phyloP scores from a whole-genome alignment of 2,888 invertebrate species.

The Pollenia angustigena region DNA sequence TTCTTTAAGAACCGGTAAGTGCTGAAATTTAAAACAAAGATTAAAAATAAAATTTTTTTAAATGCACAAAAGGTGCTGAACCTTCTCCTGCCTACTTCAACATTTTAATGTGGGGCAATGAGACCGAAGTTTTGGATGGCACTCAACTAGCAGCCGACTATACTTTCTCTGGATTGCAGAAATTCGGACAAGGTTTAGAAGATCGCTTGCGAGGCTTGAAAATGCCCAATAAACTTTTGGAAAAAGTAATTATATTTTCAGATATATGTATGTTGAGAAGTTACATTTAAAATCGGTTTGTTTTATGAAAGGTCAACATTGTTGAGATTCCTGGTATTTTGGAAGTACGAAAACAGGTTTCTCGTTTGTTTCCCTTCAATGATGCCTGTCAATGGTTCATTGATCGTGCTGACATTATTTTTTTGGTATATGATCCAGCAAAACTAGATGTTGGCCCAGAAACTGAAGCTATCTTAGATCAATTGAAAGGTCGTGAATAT shows the following conservation, averaged over 20 bases:
- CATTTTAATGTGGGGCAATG: conserved; percentile 94
- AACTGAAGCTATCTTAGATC: conserved; percentile 96
- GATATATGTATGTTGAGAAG: neutral
- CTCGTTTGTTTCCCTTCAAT: conserved; percentile 96
- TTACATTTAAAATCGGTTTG: neutral
- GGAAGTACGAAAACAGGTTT: conserved; percentile 96
- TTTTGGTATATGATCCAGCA: conserved; percentile 97
- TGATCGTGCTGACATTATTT: conserved; percentile 97
- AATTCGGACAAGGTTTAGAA: conserved; percentile 96
- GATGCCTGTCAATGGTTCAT: conserved; percentile 99
- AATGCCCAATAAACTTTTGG: conserved; percentile 92
- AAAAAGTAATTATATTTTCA: conserved; percentile 88
- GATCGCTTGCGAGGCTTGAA: conserved; percentile 93
- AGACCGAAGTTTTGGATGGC: conserved; percentile 93
- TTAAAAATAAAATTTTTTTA: neutral
- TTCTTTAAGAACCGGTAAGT: conserved; percentile 93
- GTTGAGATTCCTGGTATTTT: conserved; percentile 98
- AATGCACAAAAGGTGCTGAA: conserved; percentile 89
- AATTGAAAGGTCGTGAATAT: conserved; percentile 96
- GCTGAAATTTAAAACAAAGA: neutral
- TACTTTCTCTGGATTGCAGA: conserved; percentile 96
- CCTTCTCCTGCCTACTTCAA: conserved; percentile 97
- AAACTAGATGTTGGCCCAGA: conserved; percentile 98
- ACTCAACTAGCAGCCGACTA: conserved; percentile 97
- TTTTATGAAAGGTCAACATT: conserved; percentile 90